phyloP scores from a whole-genome alignment of 2,113 vertebrate genomes.

The Alethe diademata region DNA sequence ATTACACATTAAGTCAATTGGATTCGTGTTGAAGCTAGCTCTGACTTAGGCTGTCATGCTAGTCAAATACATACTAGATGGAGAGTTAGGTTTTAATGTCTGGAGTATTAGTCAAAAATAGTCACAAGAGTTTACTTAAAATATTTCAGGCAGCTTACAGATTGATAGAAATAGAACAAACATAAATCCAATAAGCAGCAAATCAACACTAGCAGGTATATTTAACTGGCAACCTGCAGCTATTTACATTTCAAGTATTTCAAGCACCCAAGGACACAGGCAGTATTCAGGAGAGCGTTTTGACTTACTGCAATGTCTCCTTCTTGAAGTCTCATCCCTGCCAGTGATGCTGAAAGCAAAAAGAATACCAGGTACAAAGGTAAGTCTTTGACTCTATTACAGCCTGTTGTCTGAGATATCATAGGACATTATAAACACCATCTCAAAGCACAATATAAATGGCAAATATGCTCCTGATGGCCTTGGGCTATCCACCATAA shows the following conservation, averaged over 20 bases:
- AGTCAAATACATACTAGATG: neutral
- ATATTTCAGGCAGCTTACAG: neutral
- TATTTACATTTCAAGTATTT: neutral
- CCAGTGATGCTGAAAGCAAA: conserved; percentile 86
- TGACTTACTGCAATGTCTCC: conserved; percentile 91
- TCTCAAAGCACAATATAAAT: neutral
- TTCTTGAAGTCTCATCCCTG: conserved; percentile 90
- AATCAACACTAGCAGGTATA: neutral
- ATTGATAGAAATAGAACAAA: conserved; percentile 9
- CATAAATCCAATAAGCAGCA: neutral
- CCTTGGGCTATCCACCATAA: neutral
- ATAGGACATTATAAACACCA: neutral
- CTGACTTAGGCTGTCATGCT: neutral
- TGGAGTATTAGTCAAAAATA: conserved; percentile 26
- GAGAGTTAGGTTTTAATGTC: neutral
- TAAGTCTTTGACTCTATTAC: neutral
- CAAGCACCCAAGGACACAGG: neutral
- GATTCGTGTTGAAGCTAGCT: conserved; percentile 18
- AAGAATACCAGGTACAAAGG: neutral
- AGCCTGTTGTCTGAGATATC: neutral
- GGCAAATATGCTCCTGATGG: neutral
- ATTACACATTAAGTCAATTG: conserved; percentile 66
- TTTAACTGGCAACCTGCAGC: neutral
- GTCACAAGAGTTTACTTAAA: conserved; percentile 31
- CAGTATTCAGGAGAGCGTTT: neutral